These are phyloP conservation scores for Phacellophora camtschatica DNA, from an alignment of 30 jellyfish, hydroid and myxozoan species.

Conservation along the genomic window DNA sequence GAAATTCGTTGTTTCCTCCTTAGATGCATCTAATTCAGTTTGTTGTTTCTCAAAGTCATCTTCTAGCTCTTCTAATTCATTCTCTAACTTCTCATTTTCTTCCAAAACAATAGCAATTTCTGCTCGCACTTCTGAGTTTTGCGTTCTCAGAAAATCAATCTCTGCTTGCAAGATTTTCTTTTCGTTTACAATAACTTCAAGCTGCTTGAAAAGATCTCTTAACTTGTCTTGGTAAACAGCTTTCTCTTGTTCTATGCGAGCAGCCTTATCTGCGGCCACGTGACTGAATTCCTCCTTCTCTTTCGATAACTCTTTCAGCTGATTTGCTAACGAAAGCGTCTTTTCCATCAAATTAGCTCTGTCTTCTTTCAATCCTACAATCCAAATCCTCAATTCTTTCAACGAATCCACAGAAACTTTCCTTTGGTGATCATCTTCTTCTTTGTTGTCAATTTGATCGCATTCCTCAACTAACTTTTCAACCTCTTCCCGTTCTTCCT, in stretches of 20 bases:
- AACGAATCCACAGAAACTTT: conserved; percentile 20
- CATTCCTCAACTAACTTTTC: conserved; percentile 40
- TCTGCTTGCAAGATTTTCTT: conserved; percentile 93
- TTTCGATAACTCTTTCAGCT: conserved; percentile 53
- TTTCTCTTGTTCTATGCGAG: conserved; percentile 84
- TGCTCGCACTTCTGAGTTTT: conserved; percentile 88
- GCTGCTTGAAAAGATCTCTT: conserved; percentile 75
- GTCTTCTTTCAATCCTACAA: conserved; percentile 73
- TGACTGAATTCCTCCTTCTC: conserved; percentile 68
- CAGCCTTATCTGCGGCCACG: conserved; percentile 57
- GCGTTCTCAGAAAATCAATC: conserved; percentile 81
- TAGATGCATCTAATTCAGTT: conserved; percentile 72
- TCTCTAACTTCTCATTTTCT: conserved; percentile 91
- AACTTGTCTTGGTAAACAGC: conserved; percentile 68
- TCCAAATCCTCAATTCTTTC: conserved; percentile 50
- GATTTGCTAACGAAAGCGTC: conserved; percentile 54
- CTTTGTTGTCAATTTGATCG: conserved; percentile 8
- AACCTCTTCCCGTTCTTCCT: conserved; percentile 82
- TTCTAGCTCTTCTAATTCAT: conserved; percentile 87
- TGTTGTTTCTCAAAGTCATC: conserved; percentile 83
- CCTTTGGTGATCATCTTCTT: conserved; percentile 9
- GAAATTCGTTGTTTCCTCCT: conserved; percentile 85
- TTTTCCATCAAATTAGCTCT: conserved; percentile 63
- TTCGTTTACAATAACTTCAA: conserved; percentile 79
- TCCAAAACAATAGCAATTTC: conserved; percentile 93